Base-by-base conservation (phyloP, 2,888 invertebrate species). In the Thysanoteuthis rhombus region DNA sequence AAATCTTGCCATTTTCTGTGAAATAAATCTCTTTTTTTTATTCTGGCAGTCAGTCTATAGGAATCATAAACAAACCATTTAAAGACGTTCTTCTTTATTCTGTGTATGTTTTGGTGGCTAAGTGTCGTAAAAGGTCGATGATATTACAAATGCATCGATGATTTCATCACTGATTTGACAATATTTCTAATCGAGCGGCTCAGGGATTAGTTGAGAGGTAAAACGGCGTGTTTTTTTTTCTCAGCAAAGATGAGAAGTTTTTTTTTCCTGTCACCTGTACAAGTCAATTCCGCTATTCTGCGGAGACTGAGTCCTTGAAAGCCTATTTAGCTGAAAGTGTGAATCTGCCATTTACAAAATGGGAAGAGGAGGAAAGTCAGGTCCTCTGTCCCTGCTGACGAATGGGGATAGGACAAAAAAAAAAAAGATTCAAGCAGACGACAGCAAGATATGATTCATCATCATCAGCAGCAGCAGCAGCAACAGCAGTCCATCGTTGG, bases 271-370 rank as follows among this genome's bases (percentile, higher is more conserved):
- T 75, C n/a, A 12, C n/a, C n/a, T 75, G 19, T 16, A 25, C n/a
- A n/a, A 75, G 75, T 36, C 12, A 19, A 1, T n/a, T n/a, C 12
- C n/a, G n/a, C 19, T 36, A 1, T n/a, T 75, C 75, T 75, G 75
- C 75, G n/a, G 32, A n/a, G n/a, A 19, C n/a, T 12, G 36, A 75
- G n/a, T 75, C 75, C n/a, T 75, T 75, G 75, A 75, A 75, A 75
- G 75, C n/a, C n/a, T n/a, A 75, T 75, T 75, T 75, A 75, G 75
- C 75, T n/a, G 75, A 75, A 75, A 75, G 75, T 75, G 75, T 75
- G 75, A 75, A 36, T n/a, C 4, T 36, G 75, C 75, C n/a, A 75
- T 75, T 75, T 75, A 75, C n/a, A 75, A 75, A 28, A 32, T 4
- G 8, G 5, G 10, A 58, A 58, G 32, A 58, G 32, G 32, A 36